These are phyloP conservation scores for Prolemur simus DNA, from an alignment of 2,113 vertebrate genomes.

Conservation along the genomic window DNA sequence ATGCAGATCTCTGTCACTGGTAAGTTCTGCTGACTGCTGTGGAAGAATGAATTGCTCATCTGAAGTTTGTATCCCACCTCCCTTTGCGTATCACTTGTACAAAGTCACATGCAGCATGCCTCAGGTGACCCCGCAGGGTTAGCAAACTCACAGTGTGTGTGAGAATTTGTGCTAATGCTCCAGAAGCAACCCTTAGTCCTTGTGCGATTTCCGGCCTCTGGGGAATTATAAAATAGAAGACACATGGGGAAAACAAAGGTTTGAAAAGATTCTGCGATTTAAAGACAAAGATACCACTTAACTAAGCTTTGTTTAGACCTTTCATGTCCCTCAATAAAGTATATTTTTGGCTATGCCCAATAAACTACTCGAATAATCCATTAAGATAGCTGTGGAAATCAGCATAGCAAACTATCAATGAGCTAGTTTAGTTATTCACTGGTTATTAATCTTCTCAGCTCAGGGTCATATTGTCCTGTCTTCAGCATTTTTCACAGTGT, in stretches of 20 bases:
- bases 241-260: not conserved
- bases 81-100: not conserved
- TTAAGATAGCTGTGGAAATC: conserved; percentile 70
- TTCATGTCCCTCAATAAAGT: conserved; percentile 15
- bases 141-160: not conserved
- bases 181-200: not conserved
- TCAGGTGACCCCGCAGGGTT: not conserved
- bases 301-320: conserved; percentile 22
- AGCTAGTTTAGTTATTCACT: conserved; percentile 47
- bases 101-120: not conserved
- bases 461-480: conserved; percentile 67
- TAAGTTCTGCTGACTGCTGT: not conserved
- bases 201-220: not conserved
- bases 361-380: conserved; percentile 59
- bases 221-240: conserved; percentile 8
- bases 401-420: conserved; percentile 58
- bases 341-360: conserved; percentile 56
- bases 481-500: conserved; percentile 59
- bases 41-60: not conserved
- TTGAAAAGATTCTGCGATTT: not conserved
- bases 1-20: not conserved
- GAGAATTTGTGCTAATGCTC: not conserved
- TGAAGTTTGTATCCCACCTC: not conserved
- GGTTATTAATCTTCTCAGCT: conserved; percentile 69
- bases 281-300: not conserved